A percentile compares a stretch with the other conserved stretches of the same genome.
phyloP scores from a whole-genome alignment of 1,140 invertebrate genomes.

The Schmidtea mediterranea region DNA sequence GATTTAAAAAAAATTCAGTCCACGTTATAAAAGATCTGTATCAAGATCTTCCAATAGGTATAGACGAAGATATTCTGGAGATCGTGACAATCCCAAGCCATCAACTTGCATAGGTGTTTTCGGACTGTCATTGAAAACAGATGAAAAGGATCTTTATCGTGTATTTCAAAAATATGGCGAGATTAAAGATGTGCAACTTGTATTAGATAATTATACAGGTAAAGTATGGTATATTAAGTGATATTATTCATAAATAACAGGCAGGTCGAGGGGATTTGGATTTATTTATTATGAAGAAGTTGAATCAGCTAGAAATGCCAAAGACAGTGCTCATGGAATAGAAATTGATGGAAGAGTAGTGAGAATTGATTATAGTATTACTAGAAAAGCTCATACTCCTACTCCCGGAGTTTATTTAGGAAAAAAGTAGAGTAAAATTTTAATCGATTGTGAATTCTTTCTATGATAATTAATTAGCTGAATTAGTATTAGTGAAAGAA shows the following conservation, averaged over 20 bases:
- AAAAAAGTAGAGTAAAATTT: conserved; percentile 24
- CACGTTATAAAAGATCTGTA: too few relatives aligned
- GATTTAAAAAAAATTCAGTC: too few relatives aligned
- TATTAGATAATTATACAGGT: conserved; percentile 65
- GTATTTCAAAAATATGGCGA: conserved; percentile 71
- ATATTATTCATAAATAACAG: conserved; percentile 31
- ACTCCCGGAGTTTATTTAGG: conserved; percentile 94
- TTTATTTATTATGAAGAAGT: conserved; percentile 74
- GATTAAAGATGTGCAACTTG: conserved; percentile 69
- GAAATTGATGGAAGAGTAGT: conserved; percentile 74
- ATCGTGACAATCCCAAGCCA: conserved; percentile 47
- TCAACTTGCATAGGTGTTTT: conserved; percentile 75
- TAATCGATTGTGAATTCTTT: too few relatives aligned
- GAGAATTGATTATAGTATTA: conserved; percentile 81
- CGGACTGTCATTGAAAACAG: conserved; percentile 65
- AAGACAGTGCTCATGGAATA: conserved; percentile 67
- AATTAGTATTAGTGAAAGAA: too few relatives aligned
- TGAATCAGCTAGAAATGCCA: conserved; percentile 69
- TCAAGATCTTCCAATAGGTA: not conserved
- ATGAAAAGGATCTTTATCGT: conserved; percentile 65
- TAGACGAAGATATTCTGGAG: not conserved
- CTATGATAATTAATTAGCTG: too few relatives aligned
- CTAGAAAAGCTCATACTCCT: conserved; percentile 78
- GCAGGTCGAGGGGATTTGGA: conserved; percentile 69
- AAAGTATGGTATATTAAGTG: conserved; percentile 14